Evolutionary conservation across 2,113 vertebrate genomes (phyloP), one percentile per base, ranked within the genome.

Genomic region (Castor canadensis): DNA sequence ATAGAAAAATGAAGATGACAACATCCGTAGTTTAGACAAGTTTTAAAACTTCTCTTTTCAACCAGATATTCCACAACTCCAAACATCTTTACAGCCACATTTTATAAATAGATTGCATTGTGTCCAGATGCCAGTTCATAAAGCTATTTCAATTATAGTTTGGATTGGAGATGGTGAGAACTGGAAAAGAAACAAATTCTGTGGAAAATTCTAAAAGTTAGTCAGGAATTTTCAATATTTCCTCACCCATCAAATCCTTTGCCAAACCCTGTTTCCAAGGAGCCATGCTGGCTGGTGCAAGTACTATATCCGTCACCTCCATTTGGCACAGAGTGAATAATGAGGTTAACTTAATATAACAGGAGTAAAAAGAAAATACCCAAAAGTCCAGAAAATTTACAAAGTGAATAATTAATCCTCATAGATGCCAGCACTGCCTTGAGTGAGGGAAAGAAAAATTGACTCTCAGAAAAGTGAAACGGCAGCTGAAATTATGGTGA

Each of bases 41-140:
- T 52, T 62, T 95, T 32, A 86, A 85, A 77, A n/a, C 20, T 15
- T 3, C 22, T 66, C 64, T 90, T 80, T 76, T 45, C 56, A 64
- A 69, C 85, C 95, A 96, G 88, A 89, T 96, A 86, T 90, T 91
- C 56, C 17, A 28, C 22, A 28, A 79, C 40, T 86, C 49, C 85
- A 94, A 75, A 58, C 56, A 93, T 82, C 69, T 87, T 86, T 76
- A 26, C 12, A 84, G 79, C 54, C 45, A 38, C 32, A 66, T 8
- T 56, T 38, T 19, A 43, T 56, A 88, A 87, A 91, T 4, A 96
- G 77, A 49, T 47, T 56, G 40, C 30, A 49, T 30, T 73, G 15
- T 79, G 69, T 83, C 91, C 95, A 94, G 88, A 94, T 95, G 88
- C 17, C n/a, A n/a, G n/a, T n/a, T n/a, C n/a, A n/a, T n/a, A n/a